Evolutionary conservation across 1,140 invertebrate species (phyloP), one percentile per base, ranked within the genome.

Genomic region (Akabosia matsudoensis): DNA sequence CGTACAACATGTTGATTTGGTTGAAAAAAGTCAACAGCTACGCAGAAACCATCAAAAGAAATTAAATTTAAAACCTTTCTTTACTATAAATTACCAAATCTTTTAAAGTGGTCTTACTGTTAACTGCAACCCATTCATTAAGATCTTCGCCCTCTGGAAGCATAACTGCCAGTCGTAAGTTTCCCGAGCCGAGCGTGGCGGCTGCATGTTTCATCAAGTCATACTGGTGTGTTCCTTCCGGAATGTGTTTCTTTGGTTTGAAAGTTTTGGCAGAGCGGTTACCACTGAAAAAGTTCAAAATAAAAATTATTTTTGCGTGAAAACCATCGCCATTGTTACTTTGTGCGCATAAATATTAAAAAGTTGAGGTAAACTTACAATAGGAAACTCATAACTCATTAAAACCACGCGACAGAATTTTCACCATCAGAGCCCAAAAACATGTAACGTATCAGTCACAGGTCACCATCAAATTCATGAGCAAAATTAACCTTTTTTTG

Each of bases 21-120:
- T 99, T 99, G 86, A 98, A 99, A 84, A 99, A 98, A n/a, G 86
- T 99, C 97, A 67, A 99, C 97, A 84, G 97, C 97, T 98, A n/a
- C n/a, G 85, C 72, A 88, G 89, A 81, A 80, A 81, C 79, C 76
- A 77, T 22, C 7, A 75, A 45, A 77, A 71, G n/a, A 7, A 13
- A 33, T 16, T 56, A 56, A 13, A 52, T 52, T 28, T 52, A 51
- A 61, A 70, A n/a, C 30, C 2, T 3, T 24, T 54, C 33, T n/a
- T 34, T 26, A 28, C 72, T 10, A 56, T 16, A 22, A 13, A 13
- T 22, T 16, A n/a, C 24, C 10, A 56, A 56, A 4, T 56, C 54
- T 22, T 18, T 24, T n/a, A 7, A 78, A 28, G 67, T 81, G 52
- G 79, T 89, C 91, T 91, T 87, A 97, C 97, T 98, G 84, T 99